phyloP scores from a whole-genome alignment of 1,140 invertebrate genomes.

The Leucophenga varia region DNA sequence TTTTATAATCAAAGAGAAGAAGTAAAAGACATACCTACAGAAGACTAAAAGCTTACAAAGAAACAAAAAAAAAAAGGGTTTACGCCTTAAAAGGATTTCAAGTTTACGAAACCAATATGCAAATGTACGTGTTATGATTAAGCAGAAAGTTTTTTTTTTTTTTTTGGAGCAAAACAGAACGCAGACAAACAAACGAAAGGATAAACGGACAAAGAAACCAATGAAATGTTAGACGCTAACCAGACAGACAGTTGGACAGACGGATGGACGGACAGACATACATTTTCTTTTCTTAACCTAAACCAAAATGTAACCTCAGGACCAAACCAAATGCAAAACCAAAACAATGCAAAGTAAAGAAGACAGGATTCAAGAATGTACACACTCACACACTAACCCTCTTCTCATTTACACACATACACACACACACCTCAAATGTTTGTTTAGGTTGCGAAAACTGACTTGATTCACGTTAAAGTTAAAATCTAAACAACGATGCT shows the following conservation, averaged over 20 bases:
- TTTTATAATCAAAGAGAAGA: too few relatives aligned
- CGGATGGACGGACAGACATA: constrained; percentile 5
- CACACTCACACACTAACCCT: too few relatives aligned
- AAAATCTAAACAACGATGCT: too few relatives aligned
- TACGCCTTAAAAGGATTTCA: constrained; percentile 49
- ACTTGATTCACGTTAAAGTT: constrained; percentile 10
- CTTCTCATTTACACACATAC: too few relatives aligned
- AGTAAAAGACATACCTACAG: constrained; percentile 3
- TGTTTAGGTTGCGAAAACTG: constrained; percentile 46
- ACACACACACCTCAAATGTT: constrained; percentile 53
- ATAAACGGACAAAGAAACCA: constrained; percentile 21
- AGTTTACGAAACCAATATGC: constrained; percentile 53
- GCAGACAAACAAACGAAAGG: constrained; percentile 20
- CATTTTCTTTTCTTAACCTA: constrained; percentile 21
- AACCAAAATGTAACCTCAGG: constrained; percentile 23
- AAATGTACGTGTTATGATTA: constrained; percentile 54
- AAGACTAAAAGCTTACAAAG: constrained; percentile 30
- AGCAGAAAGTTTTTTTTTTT: too few relatives aligned
- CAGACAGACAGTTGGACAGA: background rate
- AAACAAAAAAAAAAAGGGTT: constrained; percentile 24
- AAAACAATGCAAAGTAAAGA: constrained; percentile 20
- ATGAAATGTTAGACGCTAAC: too few relatives aligned
- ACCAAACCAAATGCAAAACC: constrained; percentile 26
- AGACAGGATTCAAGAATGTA: too few relatives aligned
- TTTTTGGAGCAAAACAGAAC: constrained; percentile 14